Conservation (phyloP, 2,113 vertebrate genomes). For the Dicentrarchus labrax region DNA sequence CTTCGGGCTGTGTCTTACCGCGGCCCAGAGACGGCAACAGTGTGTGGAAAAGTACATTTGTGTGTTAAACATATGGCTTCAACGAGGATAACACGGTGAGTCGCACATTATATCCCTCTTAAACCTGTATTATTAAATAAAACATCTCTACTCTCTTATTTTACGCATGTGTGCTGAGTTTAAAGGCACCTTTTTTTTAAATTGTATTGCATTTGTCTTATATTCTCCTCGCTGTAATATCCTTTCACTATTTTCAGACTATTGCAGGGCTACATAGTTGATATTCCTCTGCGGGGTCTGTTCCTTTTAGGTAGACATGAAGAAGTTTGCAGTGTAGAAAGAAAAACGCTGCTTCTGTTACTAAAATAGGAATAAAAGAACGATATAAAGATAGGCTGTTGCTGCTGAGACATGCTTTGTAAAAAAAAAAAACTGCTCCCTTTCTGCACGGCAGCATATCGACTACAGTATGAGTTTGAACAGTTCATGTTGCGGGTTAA, state of each 20-base stretch:
- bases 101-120: neutral
- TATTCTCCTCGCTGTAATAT: neutral
- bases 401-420: slow-evolving; percentile 6
- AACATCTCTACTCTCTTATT: neutral
- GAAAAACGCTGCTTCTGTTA: neutral
- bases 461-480: slow-evolving; percentile 20
- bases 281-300: neutral
- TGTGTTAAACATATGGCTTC: slow-evolving; percentile 71
- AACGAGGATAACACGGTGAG: slow-evolving; percentile 72
- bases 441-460: neutral
- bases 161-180: slow-evolving; percentile 14
- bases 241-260: neutral
- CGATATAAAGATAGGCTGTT: neutral
- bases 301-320: neutral
- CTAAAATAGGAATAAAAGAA: neutral
- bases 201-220: neutral
- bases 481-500: neutral
- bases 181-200: neutral
- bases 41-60: slow-evolving; percentile 73
- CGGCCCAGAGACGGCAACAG: slow-evolving; percentile 69
- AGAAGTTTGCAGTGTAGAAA: slow-evolving; percentile 2
- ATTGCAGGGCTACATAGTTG: neutral
- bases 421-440: slow-evolving; percentile 7
- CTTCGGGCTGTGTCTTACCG: slow-evolving; percentile 51
- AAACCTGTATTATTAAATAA: neutral